Base-by-base conservation (phyloP, 2,888 invertebrate species). In the Argyresthia goedartella region DNA sequence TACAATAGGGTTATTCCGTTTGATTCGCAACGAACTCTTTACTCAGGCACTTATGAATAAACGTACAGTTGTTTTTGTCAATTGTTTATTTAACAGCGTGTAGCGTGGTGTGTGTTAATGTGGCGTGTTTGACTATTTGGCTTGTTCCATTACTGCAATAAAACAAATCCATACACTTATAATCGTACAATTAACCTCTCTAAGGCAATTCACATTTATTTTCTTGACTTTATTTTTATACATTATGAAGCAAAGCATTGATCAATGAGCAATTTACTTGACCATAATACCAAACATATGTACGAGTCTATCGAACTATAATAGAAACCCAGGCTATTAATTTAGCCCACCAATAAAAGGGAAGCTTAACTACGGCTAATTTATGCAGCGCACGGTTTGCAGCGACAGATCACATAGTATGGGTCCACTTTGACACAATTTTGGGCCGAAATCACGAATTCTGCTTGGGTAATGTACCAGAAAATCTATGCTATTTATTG, bases 311-410 rank as follows among this genome's bases (percentile, higher is more conserved):
- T 25, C 25, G 25, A 6, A 2, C 25, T 25, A 6, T 25, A 2
- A 25, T 4, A 25, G 3, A 6, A 36, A 35, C 66, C 61, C 63
- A 68, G 72, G 70, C 80, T 79, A 79, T 81, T 82, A 78, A 82
- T 82, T 82, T 82, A 67, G 71, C 62, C 71, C 72, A 67, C 78
- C 77, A 81, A 81, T 82, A 80, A 81, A 81, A 76, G 75, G 76
- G 71, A 69, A 79, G 79, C 81, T 82, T 82, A 84, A 82, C 81
- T 80, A 75, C 71, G 71, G 75, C 74, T 78, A 82, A 82, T 81
- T 81, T 81, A 82, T 82, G 79, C 81, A 76, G 73, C 61, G 71
- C 78, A 78, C 75, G 78, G 76, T 73, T 80, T 71, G 69, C 65
- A 62, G 64, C 71, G 79, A 78, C 81, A 82, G 81, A 84, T 82